These are phyloP conservation scores for Nowickia ferox DNA, from an alignment of 2,888 invertebrate species.

Conservation along the genomic window DNA sequence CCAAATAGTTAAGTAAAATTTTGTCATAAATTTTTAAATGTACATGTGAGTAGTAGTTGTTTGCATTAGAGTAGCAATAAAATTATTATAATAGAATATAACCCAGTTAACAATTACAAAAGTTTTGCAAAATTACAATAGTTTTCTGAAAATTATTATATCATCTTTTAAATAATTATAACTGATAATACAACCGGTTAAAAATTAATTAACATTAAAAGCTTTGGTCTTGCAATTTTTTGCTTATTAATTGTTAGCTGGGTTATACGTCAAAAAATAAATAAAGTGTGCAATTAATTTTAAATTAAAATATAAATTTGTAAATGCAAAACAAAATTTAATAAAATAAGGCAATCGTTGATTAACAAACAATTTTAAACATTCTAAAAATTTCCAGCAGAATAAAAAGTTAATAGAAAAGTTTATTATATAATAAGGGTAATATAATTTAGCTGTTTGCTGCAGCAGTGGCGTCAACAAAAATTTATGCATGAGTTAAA, in stretches of 20 bases:
- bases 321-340: slow-evolving; percentile 11
- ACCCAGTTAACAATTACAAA: slow-evolving; percentile 23
- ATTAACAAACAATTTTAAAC: slow-evolving; percentile 26
- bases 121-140: no score
- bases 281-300: slow-evolving; percentile 60
- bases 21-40: slow-evolving; percentile 63
- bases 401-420: slow-evolving; percentile 2
- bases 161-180: no score
- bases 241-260: slow-evolving; percentile 18
- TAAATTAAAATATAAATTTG: neutral
- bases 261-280: slow-evolving; percentile 19
- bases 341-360: slow-evolving; percentile 13
- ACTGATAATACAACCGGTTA: no score
- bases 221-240: neutral
- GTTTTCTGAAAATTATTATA: no score
- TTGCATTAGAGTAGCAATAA: slow-evolving; percentile 25
- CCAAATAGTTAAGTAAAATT: slow-evolving; percentile 79
- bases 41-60: slow-evolving; percentile 1
- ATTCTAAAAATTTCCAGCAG: slow-evolving; percentile 45
- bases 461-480: no score
- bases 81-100: neutral
- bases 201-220: neutral
- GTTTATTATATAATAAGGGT: no score
- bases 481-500: no score
- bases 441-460: no score